Conservation (phyloP, 1,140 invertebrate genomes). For the Calosoma granatense region DNA sequence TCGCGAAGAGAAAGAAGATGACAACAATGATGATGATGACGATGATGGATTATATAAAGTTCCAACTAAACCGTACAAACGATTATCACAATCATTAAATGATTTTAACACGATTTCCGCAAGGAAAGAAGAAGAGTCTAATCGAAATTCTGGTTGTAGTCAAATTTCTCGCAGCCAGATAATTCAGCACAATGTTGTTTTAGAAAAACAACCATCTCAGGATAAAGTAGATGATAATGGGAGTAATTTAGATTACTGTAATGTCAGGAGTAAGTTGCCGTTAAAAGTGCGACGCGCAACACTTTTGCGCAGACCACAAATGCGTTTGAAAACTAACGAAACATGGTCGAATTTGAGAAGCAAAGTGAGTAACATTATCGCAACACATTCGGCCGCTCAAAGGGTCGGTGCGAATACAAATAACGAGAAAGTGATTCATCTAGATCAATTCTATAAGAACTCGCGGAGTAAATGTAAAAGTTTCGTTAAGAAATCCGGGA, state of each 20-base stretch:
- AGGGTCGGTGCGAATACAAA: constrained; percentile 25
- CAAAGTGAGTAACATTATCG: constrained; percentile 27
- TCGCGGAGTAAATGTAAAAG: constrained; percentile 31
- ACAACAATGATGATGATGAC: constrained; percentile 18
- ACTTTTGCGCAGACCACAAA: constrained; percentile 23
- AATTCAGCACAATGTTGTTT: constrained; percentile 11
- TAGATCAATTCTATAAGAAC: constrained; percentile 30
- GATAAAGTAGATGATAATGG: constrained; percentile 8
- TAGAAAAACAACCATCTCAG: neutral
- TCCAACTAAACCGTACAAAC: constrained; percentile 21
- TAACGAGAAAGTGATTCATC: constrained; percentile 21
- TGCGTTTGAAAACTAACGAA: constrained; percentile 10
- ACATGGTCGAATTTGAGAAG: constrained; percentile 28
- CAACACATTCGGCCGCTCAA: constrained; percentile 27
- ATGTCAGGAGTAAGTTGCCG: constrained; percentile 21
- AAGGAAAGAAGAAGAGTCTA: constrained; percentile 14
- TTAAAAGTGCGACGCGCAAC: constrained; percentile 19
- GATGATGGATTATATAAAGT: constrained; percentile 30
- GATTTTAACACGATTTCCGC: constrained; percentile 24
- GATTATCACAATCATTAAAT: constrained; percentile 28
- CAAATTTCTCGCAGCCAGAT: constrained; percentile 30
- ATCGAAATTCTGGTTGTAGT: constrained; percentile 20
- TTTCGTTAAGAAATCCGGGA: constrained; percentile 29
- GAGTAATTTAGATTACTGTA: constrained; percentile 23
- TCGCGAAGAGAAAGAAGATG: too few relatives aligned